These are phyloP conservation scores for Decapterus maruadsi DNA, from an alignment of 2,797 vertebrate species.

Conservation along the genomic window DNA sequence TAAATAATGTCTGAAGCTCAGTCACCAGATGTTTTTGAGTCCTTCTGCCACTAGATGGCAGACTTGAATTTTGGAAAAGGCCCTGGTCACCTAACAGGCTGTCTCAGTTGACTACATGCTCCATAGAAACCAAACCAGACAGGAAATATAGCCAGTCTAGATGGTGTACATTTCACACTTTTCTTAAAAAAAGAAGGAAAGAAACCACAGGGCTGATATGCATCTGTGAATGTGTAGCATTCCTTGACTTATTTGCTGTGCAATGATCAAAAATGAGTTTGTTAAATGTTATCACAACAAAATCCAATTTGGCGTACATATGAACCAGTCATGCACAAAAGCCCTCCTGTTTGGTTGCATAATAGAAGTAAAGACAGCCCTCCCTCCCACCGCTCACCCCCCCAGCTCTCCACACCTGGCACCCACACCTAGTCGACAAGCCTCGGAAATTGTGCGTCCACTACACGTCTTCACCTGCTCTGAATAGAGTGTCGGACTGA, in stretches of 20 bases:
- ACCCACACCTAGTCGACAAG: constrained; percentile 68
- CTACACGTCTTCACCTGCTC: constrained; percentile 83
- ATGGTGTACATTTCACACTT: constrained; percentile 53
- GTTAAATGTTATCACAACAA: constrained; percentile 56
- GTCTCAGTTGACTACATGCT: constrained; percentile 49
- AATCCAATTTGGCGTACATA: constrained; percentile 39
- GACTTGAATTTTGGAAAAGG: constrained; percentile 80
- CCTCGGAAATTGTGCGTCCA: constrained; percentile 77
- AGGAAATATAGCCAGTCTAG: constrained; percentile 50
- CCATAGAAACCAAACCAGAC: constrained; percentile 60
- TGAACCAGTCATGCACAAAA: constrained; percentile 61
- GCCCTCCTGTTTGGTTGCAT: constrained; percentile 63
- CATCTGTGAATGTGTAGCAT: constrained; percentile 33
- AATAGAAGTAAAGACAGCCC: constrained; percentile 55
- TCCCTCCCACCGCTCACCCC: constrained; percentile 27
- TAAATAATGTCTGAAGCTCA: background rate
- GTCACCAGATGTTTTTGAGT: background rate
- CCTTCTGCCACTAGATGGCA: constrained; percentile 85
- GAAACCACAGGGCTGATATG: constrained; percentile 24
- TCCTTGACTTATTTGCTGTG: constrained; percentile 47
- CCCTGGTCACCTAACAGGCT: constrained; percentile 18
- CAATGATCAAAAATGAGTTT: constrained; percentile 40
- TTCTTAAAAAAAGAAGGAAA: background rate
- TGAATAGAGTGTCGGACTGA: constrained; percentile 73
- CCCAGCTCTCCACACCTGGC: constrained; percentile 68